Conservation (phyloP, 2,888 invertebrate genomes). For the Calameuta pallipes region DNA sequence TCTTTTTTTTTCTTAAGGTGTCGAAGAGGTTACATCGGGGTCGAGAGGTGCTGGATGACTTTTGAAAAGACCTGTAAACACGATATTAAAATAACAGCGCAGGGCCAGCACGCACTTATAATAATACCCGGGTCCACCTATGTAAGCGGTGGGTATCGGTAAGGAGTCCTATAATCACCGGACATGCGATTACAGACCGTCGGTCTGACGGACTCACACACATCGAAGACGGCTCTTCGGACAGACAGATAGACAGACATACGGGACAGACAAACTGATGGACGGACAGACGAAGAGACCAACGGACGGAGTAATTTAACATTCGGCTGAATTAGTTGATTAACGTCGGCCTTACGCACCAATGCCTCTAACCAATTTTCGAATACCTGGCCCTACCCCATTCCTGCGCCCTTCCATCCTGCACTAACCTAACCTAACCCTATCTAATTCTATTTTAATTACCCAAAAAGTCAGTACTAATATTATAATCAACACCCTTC, state of each 20-base stretch:
- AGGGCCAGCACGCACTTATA: conserved; percentile 38
- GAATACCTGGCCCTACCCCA: conserved; percentile 17
- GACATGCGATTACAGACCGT: conserved; percentile 45
- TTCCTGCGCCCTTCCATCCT: not conserved
- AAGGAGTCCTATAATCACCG: conserved; percentile 51
- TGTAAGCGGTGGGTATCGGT: conserved; percentile 41
- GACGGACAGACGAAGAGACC: conserved; percentile 38
- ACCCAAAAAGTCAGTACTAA: too few relatives aligned
- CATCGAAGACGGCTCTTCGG: not conserved
- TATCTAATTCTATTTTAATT: too few relatives aligned
- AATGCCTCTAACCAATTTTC: conserved; percentile 24
- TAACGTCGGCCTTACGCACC: conserved; percentile 34
- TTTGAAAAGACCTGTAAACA: conserved; percentile 1
- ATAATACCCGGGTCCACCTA: conserved; percentile 44
- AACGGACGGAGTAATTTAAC: conserved; percentile 44
- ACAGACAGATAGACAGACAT: conserved; percentile 24
- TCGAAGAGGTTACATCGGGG: too few relatives aligned
- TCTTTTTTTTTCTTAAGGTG: too few relatives aligned
- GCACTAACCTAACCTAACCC: not conserved
- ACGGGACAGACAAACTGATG: conserved; percentile 34
- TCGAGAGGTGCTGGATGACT: too few relatives aligned
- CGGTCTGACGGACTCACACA: conserved; percentile 13
- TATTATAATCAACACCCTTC: too few relatives aligned
- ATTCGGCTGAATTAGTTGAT: conserved; percentile 50
- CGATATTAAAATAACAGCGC: conserved; percentile 12